Percentiles rank a stretch among this genome's conserved stretches.
Evolutionary conservation across 2,888 invertebrate genomes (phyloP).

Genomic region (Eupithecia insigniata): DNA sequence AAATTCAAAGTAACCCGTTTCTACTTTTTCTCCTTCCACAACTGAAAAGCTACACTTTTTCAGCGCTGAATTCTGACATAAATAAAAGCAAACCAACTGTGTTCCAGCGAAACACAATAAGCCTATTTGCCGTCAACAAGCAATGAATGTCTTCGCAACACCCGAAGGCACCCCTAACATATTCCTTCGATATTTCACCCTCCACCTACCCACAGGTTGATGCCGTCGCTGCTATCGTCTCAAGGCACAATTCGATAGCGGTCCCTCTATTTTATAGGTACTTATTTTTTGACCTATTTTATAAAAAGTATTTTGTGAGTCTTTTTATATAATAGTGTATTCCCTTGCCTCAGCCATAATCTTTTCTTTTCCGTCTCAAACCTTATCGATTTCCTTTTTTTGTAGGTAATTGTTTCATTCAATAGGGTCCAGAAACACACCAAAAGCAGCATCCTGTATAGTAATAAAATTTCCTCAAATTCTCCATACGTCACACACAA

Average conservation of each 20-base stretch:
- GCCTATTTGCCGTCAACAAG: slow-evolving; percentile 17
- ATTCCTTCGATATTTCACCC: slow-evolving; percentile 36
- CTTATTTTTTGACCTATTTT: not conserved
- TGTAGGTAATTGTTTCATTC: not conserved
- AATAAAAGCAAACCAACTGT: not conserved
- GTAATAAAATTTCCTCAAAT: slow-evolving; percentile 5
- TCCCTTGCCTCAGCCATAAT: not conserved
- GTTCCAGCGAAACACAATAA: not conserved
- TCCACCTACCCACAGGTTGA: slow-evolving; percentile 10
- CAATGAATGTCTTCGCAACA: slow-evolving; percentile 18
- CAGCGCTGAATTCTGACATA: not conserved
- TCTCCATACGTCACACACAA: not conserved
- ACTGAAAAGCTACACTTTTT: not conserved
- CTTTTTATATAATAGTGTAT: not conserved
- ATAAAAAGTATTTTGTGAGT: not conserved
- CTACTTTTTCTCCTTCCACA: not conserved
- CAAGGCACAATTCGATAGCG: not conserved
- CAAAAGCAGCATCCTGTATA: not conserved
- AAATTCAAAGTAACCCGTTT: not conserved
- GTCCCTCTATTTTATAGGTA: not conserved
- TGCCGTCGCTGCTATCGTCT: not conserved
- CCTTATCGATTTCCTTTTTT: not conserved
- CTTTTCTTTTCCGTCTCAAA: not conserved
- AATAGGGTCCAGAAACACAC: not conserved
- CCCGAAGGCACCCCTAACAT: slow-evolving; percentile 18